Evolutionary conservation across 2,113 vertebrate genomes (phyloP), one percentile per base, ranked within the genome.

Genomic region (Smithornis capensis): DNA sequence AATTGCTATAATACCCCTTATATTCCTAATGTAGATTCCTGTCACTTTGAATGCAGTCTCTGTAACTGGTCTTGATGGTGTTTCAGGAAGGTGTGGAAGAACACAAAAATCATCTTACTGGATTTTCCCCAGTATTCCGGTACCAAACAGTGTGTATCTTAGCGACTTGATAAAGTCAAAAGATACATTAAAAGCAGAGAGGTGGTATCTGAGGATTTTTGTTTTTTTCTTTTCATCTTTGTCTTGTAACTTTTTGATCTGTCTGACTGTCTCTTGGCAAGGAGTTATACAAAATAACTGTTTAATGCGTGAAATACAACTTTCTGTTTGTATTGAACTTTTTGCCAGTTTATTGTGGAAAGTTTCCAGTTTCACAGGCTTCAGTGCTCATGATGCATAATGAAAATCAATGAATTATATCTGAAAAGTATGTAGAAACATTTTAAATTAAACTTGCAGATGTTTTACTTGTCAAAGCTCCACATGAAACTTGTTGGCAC

Each of bases 241-340:
- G 15, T 47, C n/a, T 44, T 70, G 16, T 27, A 67, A 68, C 23
- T 37, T 63, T 53, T 63, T 24, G n/a, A 56, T 63, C 10, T 76
- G 6, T 73, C 25, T 0, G 0, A 38, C 25, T 55, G 8, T 25
- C 14, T 74, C 42, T 44, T 75, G 24, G 18, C 18, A 70, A 56
- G 40, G 37, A 70, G 18, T 79, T 86, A 21, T 31, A 29, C 18
- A 79, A 12, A 3, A 0, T 35, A 53, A 62, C 13, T 60, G 14
- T 29, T 7, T 37, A 67, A 50, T 19, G 4, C 0, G 0, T 44
- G 23, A 60, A 62, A 4, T 53, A 40, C 8, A 71, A 15, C 13
- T 60, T 70, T 11, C 5, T 33, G 4, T 49, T 70, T 71, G 12
- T 29, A 47, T 69, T 63, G 2, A 63, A 45, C 23, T 57, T 49